A percentile compares a stretch with the other conserved stretches of the same genome.
Conservation (phyloP, 2,113 vertebrate species). For the Theropithecus gelada region DNA sequence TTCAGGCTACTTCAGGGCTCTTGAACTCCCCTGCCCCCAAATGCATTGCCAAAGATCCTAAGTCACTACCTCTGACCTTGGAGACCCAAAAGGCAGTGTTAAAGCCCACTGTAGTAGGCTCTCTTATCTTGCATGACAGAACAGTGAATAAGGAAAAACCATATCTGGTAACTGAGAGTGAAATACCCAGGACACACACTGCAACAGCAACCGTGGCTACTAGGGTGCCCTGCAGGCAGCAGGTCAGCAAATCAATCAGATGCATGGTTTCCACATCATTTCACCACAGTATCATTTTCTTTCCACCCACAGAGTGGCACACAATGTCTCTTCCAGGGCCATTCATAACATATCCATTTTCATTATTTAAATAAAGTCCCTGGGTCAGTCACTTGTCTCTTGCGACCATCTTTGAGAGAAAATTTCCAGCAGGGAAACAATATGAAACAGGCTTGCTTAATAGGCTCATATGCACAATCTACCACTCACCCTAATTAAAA, state of each 20-base stretch:
- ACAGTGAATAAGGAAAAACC: too few relatives aligned
- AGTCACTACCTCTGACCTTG: not conserved
- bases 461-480: not conserved
- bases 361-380: slow-evolving; percentile 5
- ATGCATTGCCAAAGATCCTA: not conserved
- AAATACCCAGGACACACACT: not conserved
- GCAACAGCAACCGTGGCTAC: not conserved
- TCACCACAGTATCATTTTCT: not conserved
- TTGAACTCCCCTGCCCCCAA: not conserved
- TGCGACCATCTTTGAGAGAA: not conserved
- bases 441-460: not conserved
- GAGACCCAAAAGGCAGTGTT: not conserved
- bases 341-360: not conserved
- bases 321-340: not conserved
- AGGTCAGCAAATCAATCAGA: not conserved
- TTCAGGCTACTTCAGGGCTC: too few relatives aligned
- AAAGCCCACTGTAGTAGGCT: not conserved
- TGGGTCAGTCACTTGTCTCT: slow-evolving; percentile 14
- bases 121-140: not conserved
- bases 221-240: not conserved
- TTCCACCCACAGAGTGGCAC: not conserved
- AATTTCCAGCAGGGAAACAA: not conserved
- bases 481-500: not conserved
- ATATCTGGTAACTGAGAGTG: not conserved
- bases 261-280: not conserved